Base-by-base conservation (phyloP, 2,888 invertebrate species). In the Drosophila peninsularis region DNA sequence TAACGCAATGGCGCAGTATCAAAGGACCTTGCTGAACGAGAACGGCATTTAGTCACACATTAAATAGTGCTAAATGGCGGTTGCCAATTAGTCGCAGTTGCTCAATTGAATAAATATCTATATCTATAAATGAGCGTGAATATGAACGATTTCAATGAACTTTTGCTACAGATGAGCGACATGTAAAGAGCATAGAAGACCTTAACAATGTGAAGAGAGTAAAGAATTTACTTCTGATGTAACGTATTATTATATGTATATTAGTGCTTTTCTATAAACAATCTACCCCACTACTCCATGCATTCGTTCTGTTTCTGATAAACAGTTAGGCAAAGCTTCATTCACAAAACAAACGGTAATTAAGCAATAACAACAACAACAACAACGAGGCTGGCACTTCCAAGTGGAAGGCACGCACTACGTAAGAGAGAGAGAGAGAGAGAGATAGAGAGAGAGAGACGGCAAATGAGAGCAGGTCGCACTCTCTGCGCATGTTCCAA, bases 401-500 rank as follows among this genome's bases (percentile, higher is more conserved):
- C 53, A 47, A 65, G 17, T 34, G 50, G 24, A 27, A 49, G 49
- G 53, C 52, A 55, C 37, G 17, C 47, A 17, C 17, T 7, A 10
- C 10, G 7, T 6, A 7, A 30, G 27, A 5, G 27, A 30, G 27
- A 30, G 27, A 1, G 30, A 47, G 17, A 14, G 27, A 3, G 6
- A 19, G 19, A 19, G 41, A 21, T 19, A 6, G 24, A 4, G 6
- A 17, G 47, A 11, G 30, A 11, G 17, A 17, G 27, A 47, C 27
- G 7, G 27, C 45, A 10, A 47, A 17, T 41, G 54, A 63, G 62
- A 68, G 55, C 32, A 45, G 52, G 42, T 36, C 52, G 32, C 56
- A 78, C 69, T 50, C 61, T 71, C 57, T 89, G 89, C 85, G 85
- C 85, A 85, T 79, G 87, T 80, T 73, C 70, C 74, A 50, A 36